phyloP scores from a whole-genome alignment of 1,140 invertebrate genomes.

The Platyscapa corneri region DNA sequence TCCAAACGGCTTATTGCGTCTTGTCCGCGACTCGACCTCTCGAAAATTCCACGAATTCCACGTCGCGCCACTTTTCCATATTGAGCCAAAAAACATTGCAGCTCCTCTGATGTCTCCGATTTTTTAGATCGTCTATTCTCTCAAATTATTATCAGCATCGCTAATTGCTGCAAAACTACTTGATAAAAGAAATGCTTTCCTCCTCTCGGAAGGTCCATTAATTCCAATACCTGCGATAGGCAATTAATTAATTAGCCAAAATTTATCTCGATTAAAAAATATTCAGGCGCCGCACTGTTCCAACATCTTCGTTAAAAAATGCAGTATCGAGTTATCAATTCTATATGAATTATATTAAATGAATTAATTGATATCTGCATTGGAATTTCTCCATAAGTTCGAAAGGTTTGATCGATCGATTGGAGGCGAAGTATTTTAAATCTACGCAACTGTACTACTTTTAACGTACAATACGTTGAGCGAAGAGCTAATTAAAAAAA shows the following conservation, averaged over 20 bases:
- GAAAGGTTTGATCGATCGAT: constrained; percentile 1
- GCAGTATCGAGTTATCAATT: neutral
- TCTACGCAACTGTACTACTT: neutral
- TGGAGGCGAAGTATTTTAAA: neutral
- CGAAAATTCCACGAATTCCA: no score
- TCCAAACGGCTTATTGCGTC: no score
- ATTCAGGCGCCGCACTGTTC: neutral
- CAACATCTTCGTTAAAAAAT: neutral
- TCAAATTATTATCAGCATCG: no score
- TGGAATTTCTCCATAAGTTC: neutral
- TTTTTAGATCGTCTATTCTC: no score
- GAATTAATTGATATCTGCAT: constrained; percentile 20
- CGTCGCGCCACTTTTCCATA: no score
- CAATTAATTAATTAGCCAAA: neutral
- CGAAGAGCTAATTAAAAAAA: neutral
- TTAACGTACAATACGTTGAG: neutral
- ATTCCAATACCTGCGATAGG: neutral
- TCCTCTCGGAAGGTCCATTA: neutral
- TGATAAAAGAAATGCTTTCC: no score
- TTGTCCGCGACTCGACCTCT: no score
- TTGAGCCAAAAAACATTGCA: no score
- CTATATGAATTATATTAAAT: constrained; percentile 11
- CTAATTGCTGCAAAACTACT: no score
- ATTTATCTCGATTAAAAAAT: neutral
- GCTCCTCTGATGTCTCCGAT: no score